Evolutionary conservation across 2,888 invertebrate genomes (phyloP), one percentile per base, ranked within the genome.

Genomic region (Epinotia demarniana): DNA sequence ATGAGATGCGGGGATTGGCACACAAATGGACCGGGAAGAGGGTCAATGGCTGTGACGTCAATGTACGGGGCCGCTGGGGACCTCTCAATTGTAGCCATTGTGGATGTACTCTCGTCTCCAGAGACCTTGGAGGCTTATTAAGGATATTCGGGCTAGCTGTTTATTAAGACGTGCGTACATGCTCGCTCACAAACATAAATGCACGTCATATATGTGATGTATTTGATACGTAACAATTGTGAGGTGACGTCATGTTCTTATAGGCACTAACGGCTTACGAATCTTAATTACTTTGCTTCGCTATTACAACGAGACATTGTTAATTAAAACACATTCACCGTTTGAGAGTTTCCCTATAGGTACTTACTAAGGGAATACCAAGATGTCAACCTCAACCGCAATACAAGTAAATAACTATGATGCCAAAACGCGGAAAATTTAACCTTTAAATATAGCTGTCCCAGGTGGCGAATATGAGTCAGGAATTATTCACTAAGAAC

Each of bases 41-140:
- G 84, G 86, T 87, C 87, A 88, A 82, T 84, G 78, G 78, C 77
- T 81, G 82, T 87, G 85, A 89, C 86, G 86, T 86, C 85, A 86
- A 84, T 79, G 66, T 71, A 62, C 75, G 57, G 64, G 27, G 46
- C 27, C 67, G 72, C 53, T 77, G 68, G 77, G 77, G 77, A 77
- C 75, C 75, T 72, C 77, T 77, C 77, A 77, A 77, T 77, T 77
- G 77, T 75, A 72, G 70, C 68, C 66, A 74, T 81, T 81, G 80
- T 80, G 80, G 79, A 78, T 80, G 75, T 79, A 78, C 77, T 77
- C 77, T 79, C 79, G 78, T 79, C 80, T 80, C 78, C 77, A 67
- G 78, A 78, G 80, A 73, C 81, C 81, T 82, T 83, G 85, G 77
- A 78, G 78, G 61, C 73, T 78, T 78, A 76, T 81, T 80, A 79